These are phyloP conservation scores for Sebastes melanostomus DNA, from an alignment of 2,797 vertebrate species.

Conservation along the genomic window DNA sequence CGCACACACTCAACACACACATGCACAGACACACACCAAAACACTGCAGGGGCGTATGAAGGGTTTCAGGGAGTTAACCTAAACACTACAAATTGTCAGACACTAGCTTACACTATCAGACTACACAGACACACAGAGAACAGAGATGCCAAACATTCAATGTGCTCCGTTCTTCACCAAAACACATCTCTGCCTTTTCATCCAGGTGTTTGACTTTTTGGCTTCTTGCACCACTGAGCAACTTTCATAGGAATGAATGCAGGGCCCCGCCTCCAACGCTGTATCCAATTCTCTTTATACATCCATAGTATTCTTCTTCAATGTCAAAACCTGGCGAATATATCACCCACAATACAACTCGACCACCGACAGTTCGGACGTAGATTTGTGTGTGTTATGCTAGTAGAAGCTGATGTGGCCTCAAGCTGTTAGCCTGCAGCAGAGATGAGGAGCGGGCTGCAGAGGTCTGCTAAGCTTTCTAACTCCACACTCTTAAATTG, in stretches of 20 bases:
- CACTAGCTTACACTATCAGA: conserved; percentile 1
- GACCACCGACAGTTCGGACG: background rate
- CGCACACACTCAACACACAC: background rate
- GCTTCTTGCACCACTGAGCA: too few species aligned
- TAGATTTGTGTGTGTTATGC: background rate
- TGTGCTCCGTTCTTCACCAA: background rate
- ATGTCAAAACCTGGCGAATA: too few species aligned
- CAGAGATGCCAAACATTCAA: background rate
- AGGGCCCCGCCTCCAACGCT: too few species aligned
- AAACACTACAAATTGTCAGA: conserved; percentile 35
- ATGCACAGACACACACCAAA: background rate
- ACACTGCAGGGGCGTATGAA: conserved; percentile 1
- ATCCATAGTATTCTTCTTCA: too few species aligned
- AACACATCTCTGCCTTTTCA: background rate
- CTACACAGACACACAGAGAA: conserved; percentile 7
- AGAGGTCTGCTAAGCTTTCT: too few species aligned
- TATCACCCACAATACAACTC: rapidly evolving
- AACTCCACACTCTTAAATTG: too few species aligned
- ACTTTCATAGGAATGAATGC: too few species aligned
- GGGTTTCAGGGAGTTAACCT: conserved; percentile 38
- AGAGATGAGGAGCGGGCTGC: too few species aligned
- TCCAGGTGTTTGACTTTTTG: background rate
- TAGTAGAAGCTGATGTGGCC: too few species aligned
- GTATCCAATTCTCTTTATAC: too few species aligned
- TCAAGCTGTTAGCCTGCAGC: background rate